These are phyloP conservation scores for Caranx melampygus DNA, from an alignment of 2,113 vertebrate species.

Conservation along the genomic window DNA sequence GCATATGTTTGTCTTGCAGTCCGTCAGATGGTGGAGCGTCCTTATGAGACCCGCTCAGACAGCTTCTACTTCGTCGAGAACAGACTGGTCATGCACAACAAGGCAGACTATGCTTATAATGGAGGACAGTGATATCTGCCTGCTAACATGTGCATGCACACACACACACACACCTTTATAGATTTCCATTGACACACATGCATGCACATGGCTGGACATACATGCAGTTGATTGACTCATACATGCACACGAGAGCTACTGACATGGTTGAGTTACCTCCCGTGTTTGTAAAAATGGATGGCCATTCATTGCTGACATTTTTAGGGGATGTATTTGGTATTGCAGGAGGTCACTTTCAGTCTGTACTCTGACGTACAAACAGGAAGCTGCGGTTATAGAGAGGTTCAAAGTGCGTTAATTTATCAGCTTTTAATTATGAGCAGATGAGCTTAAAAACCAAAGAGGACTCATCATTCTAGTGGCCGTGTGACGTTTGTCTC, in stretches of 20 bases:
- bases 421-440: conserved; percentile 24
- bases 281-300: conserved; percentile 11
- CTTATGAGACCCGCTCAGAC: conserved; percentile 94
- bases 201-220: conserved; percentile 24
- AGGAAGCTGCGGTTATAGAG: background rate
- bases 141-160: conserved; percentile 3
- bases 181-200: background rate
- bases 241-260: background rate
- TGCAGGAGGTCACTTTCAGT: background rate
- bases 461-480: conserved; percentile 27
- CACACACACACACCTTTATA: background rate
- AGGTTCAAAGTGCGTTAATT: background rate
- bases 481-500: conserved; percentile 28
- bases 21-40: conserved; percentile 93
- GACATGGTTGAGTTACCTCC: background rate
- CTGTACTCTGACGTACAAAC: conserved; percentile 12
- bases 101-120: conserved; percentile 95
- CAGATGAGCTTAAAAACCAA: background rate
- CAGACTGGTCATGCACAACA: conserved; percentile 98
- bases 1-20: conserved; percentile 81
- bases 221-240: background rate
- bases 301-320: conserved; percentile 5
- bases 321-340: conserved; percentile 19
- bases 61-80: conserved; percentile 96
- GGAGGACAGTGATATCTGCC: conserved; percentile 87